Evolutionary conservation across 1,140 invertebrate species (phyloP).

Genomic region (Cotesia vestalis): DNA sequence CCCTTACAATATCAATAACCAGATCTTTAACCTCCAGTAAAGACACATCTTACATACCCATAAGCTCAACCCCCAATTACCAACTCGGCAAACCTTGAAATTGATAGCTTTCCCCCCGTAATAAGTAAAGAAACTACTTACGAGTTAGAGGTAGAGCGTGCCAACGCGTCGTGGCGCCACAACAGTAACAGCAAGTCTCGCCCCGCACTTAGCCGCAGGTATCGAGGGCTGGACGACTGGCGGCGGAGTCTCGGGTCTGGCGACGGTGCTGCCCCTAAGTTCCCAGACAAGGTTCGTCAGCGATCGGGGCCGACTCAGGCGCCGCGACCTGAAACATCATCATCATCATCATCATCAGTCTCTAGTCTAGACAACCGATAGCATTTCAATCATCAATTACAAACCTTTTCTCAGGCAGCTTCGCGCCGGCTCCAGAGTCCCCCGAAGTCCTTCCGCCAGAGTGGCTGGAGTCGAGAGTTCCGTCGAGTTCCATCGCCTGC

Average conservation of each 20-base stretch:
- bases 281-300: constrained; percentile 89
- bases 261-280: constrained; percentile 67
- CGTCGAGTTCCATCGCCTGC: constrained; percentile 80
- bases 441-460: constrained; percentile 85
- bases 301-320: constrained; percentile 80
- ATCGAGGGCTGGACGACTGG: constrained; percentile 59
- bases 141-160: constrained; percentile 66
- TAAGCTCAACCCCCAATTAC: no score
- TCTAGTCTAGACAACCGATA: neutral
- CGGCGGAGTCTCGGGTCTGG: constrained; percentile 65
- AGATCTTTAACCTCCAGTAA: no score
- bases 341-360: no score
- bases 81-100: no score
- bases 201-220: constrained; percentile 62
- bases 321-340: constrained; percentile 67
- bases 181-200: constrained; percentile 62
- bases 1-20: no score
- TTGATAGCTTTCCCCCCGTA: no score
- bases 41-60: no score
- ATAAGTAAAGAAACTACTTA: constrained; percentile 44
- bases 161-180: constrained; percentile 64
- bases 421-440: constrained; percentile 80
- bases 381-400: neutral
- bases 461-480: constrained; percentile 87
- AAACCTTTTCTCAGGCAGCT: constrained; percentile 82